Base-by-base conservation (phyloP, 2,888 invertebrate genomes). In the Dascillus cervinus region DNA sequence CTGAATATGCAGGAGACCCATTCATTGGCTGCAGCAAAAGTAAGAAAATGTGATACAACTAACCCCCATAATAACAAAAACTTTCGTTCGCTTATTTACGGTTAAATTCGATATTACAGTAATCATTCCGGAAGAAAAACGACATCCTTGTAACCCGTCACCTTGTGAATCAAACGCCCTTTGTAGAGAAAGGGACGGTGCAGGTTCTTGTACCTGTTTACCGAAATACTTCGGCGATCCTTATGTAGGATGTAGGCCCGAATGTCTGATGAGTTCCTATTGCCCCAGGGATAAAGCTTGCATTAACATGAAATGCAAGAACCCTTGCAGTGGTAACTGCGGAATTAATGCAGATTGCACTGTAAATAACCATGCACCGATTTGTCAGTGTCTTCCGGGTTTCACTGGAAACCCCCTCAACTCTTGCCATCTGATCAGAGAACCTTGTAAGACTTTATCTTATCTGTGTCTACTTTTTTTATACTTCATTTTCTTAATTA, bases 91-190 rank as follows among this genome's bases (percentile, higher is more conserved):
- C n/a, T n/a, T n/a, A n/a, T n/a, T n/a, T n/a, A n/a, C n/a, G n/a
- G n/a, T n/a, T n/a, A n/a, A n/a, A n/a, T n/a, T n/a, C n/a, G n/a
- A 29, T 32, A 12, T 50, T 67, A 44, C 68, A 73, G 71, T 69
- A 50, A 70, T 73, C 47, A 71, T 73, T 58, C 71, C 73, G 39
- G 72, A 72, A 50, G 61, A 68, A 50, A 63, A 66, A 20, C 56
- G 63, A 47, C 67, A 73, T 65, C 88, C 87, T 44, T 90, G 89
- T 61, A 73, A 82, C 56, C 82, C 82, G 44, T 82, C 85, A 32
- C 89, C 90, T 22, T 91, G 91, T 62, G 90, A 90, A 35, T 73
- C 80, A 15, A 90, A 90, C 60, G 87, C 91, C 28, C 65, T 84
- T 46, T 91, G 91, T 64, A 82, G 78, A 63, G 84, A 85, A 66